Percentiles rank a stretch among this genome's conserved stretches.
phyloP scores from a whole-genome alignment of 2,888 invertebrate genomes.

The Hydrotaea cyrtoneurina region DNA sequence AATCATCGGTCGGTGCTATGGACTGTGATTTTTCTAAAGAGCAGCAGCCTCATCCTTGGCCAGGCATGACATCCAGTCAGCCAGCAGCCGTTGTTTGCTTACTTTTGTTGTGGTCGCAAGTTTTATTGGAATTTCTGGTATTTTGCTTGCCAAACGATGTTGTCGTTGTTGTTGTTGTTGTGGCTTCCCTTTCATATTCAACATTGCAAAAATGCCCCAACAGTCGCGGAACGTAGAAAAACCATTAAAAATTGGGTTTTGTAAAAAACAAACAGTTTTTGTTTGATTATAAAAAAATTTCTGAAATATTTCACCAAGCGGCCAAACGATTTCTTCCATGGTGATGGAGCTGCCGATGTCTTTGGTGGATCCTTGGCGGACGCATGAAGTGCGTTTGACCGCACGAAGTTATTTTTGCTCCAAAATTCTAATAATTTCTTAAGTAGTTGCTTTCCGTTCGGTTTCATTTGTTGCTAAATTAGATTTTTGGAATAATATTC shows the following conservation, averaged over 20 bases:
- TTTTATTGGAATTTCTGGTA: conserved; percentile 69
- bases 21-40: conserved; percentile 46
- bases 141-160: conserved; percentile 60
- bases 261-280: conserved; percentile 41
- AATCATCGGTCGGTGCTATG: conserved; percentile 51
- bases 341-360: neutral
- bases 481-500: conserved; percentile 58
- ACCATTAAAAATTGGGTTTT: conserved; percentile 33
- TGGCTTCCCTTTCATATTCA: conserved; percentile 62
- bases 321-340: neutral
- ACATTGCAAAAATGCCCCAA: conserved; percentile 58
- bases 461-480: conserved; percentile 64
- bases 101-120: conserved; percentile 66
- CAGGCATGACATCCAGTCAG: conserved; percentile 34
- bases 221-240: conserved; percentile 43
- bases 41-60: conserved; percentile 27
- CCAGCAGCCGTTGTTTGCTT: conserved; percentile 48
- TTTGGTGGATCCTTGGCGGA: conserved; percentile 55
- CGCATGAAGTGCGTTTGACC: conserved; percentile 69
- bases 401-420: conserved; percentile 67
- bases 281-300: conserved; percentile 65
- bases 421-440: conserved; percentile 65
- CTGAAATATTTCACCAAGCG: conserved; percentile 54
- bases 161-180: conserved; percentile 16
- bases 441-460: conserved; percentile 46